Base-by-base conservation (phyloP, 2,888 invertebrate genomes). In the Dermolepida albohirtum region DNA sequence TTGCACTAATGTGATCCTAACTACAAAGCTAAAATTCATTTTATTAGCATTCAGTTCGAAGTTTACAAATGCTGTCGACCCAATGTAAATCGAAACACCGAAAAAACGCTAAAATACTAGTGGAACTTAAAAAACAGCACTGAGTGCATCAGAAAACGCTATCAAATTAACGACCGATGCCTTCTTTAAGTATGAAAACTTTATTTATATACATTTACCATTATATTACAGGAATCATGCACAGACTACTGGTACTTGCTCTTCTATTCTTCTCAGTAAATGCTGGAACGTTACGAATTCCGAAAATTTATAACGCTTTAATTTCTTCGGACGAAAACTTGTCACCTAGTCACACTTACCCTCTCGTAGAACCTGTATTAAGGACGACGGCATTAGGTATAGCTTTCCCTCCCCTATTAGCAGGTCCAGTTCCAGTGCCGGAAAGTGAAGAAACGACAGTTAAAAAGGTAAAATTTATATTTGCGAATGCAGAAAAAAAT, bases 251-350 rank as follows among this genome's bases (percentile, higher is more conserved):
- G 39, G 67, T 75, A 52, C 57, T 73, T 54, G 39, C 69, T 11
- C 44, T 70, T 27, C 44, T 74, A 11, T 34, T 72, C n/a, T 59
- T 84, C 16, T 54, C 83, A 1, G 75, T 78, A 17, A 75, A 77
- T 49, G 82, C 82, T 22, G 85, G 86, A 2, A 85, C 89, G 0
- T 86, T 88, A 29, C 87, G 90, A 70, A 86, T 90, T 0, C 93
- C 93, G 0, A 91, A 90, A 80, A 90, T 93, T 39, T 93, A 93
- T 85, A 93, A 93, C 80, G 92, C 92, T 0, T 86, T 93, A 66
- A 91, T 93, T 78, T 92, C 91, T 2, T 91, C 92, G 5, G 90
- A 91, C 78, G 92, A 92, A 78, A 91, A 91, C 80, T 81, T 93
- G 64, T 88, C 90, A 62, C 91, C 93, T 0, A 92, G 92, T 75